phyloP scores from a whole-genome alignment of 2,113 vertebrate genomes.

The Pycnonotus jocosus region DNA sequence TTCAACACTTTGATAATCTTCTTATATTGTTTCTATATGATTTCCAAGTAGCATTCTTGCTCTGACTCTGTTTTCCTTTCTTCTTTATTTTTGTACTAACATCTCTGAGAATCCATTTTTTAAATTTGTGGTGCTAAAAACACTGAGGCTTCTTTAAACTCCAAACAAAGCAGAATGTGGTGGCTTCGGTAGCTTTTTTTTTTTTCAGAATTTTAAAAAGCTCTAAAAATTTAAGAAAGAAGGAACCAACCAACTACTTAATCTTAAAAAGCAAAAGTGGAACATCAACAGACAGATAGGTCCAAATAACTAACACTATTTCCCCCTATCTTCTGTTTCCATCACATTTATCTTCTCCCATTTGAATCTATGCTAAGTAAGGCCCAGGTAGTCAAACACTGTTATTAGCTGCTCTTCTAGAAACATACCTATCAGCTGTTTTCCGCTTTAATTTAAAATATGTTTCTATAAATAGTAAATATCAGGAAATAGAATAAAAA shows the following conservation, averaged over 20 bases:
- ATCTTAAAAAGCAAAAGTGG: background rate
- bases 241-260: background rate
- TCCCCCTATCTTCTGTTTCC: background rate
- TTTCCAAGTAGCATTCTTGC: background rate
- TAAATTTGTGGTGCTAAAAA: conserved; percentile 5
- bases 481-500: background rate
- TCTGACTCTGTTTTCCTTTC: background rate
- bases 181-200: background rate
- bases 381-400: background rate
- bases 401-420: background rate
- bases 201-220: background rate
- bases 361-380: background rate
- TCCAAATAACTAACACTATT: background rate
- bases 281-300: background rate
- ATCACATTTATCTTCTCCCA: background rate
- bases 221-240: background rate
- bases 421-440: background rate
- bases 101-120: background rate
- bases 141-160: background rate
- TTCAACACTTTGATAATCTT: background rate
- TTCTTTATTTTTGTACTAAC: background rate
- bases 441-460: background rate
- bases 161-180: background rate
- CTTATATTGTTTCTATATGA: background rate
- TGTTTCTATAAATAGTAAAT: background rate